Conservation (phyloP, 2,113 vertebrate species). For the Neolamprologus hecqui region DNA sequence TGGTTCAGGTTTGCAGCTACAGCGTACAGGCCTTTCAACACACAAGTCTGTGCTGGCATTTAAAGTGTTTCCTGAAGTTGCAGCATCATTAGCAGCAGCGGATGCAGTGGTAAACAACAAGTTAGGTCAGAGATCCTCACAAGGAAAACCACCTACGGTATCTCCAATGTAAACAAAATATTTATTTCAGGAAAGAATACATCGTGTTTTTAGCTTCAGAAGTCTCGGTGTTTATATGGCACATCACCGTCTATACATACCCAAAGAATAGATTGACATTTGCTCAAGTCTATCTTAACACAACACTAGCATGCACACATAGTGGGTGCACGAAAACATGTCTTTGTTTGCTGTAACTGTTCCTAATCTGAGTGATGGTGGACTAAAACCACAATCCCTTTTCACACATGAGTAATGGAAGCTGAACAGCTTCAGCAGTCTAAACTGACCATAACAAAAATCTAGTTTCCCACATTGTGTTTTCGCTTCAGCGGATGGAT, state of each 20-base stretch:
- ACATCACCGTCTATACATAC: neutral
- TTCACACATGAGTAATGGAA: neutral
- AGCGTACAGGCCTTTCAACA: neutral
- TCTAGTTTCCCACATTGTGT: neutral
- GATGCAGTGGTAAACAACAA: neutral
- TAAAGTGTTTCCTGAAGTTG: neutral
- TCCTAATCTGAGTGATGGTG: neutral
- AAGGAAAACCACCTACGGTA: neutral
- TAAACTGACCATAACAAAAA: neutral
- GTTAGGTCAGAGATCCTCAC: neutral
- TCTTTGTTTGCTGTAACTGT: neutral
- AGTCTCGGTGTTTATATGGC: neutral
- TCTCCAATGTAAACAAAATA: neutral
- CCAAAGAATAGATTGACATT: neutral
- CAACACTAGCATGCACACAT: neutral
- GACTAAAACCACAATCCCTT: neutral
- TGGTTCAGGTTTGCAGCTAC: neutral
- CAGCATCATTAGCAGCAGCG: neutral
- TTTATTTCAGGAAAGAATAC: neutral
- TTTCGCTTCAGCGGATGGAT: neutral
- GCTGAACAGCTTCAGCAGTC: neutral
- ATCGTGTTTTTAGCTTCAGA: fast-evolving
- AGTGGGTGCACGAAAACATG: neutral
- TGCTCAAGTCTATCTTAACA: neutral
- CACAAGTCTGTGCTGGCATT: neutral